Conservation (phyloP, 2,797 vertebrate species). For the Leptoclinus maculatus region DNA sequence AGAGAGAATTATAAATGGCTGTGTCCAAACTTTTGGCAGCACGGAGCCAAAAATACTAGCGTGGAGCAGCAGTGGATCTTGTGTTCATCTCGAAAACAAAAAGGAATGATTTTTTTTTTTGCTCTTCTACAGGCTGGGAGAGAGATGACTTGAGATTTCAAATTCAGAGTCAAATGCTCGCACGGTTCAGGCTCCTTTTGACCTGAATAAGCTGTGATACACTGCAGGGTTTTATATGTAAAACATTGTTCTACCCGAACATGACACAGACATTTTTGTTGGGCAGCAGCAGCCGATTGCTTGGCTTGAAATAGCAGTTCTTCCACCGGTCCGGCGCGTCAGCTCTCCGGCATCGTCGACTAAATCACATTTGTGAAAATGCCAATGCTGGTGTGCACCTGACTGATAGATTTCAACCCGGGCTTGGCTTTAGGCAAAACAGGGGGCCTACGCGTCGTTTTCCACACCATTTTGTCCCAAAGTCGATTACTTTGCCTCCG, state of each 20-base stretch:
- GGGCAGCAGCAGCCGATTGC: slow-evolving; percentile 61
- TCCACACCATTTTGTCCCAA: slow-evolving; percentile 79
- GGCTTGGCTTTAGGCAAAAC: slow-evolving; percentile 64
- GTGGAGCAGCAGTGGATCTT: slow-evolving; percentile 54
- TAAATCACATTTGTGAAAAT: slow-evolving; percentile 79
- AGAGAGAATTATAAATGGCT: slow-evolving; percentile 68
- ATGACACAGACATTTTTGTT: slow-evolving; percentile 34
- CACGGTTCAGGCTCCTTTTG: slow-evolving; percentile 46
- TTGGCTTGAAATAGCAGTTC: slow-evolving; percentile 53
- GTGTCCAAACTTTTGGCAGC: slow-evolving; percentile 73
- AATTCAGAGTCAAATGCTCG: slow-evolving; percentile 46
- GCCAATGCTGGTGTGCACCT: slow-evolving; percentile 73
- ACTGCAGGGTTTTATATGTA: slow-evolving; percentile 53
- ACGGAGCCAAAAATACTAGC: slow-evolving; percentile 63
- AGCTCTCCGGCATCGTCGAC: slow-evolving; percentile 60
- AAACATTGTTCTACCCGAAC: slow-evolving; percentile 20
- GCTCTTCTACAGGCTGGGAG: slow-evolving; percentile 16
- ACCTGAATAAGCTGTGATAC: slow-evolving; percentile 50
- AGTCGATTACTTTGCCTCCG: slow-evolving; percentile 75
- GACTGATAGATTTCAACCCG: slow-evolving; percentile 71
- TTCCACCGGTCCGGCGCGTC: slow-evolving; percentile 58
- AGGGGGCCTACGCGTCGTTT: slow-evolving; percentile 68
- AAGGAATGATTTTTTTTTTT: slow-evolving; percentile 45
- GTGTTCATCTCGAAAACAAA: slow-evolving; percentile 60
- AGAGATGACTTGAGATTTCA: slow-evolving; percentile 35